Base-by-base conservation (phyloP, 2,888 invertebrate species). In the Clivina fossor region DNA sequence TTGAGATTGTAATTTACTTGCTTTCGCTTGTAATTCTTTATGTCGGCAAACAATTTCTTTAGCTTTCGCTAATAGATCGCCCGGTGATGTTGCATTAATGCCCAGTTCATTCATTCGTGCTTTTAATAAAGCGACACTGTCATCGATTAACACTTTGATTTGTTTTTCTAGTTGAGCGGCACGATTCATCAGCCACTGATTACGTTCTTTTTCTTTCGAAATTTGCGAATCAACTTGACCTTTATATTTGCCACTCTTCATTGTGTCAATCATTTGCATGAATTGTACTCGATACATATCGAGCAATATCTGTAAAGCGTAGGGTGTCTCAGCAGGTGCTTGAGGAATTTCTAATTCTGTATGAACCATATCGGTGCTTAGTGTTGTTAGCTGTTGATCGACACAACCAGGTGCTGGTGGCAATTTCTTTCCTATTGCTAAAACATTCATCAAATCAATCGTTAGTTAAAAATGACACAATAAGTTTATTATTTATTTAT, bases 81-180 rank as follows among this genome's bases (percentile, higher is more conserved):
- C 88, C 0, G 92, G 90, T 58, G 90, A 90, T 51, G 83, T 86
- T 13, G 90, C 90, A 73, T 89, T 88, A 59, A 95, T 93, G 59
- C 91, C 93, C 63, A 97, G 78, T 76, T 96, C 95, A 65, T 86
- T 88, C 86, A 96, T 90, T 60, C 95, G 82, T 37, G 88, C 86
- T 72, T 93, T 92, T 32, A 96, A 77, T 62, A 94, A 76, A 20
- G 87, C 87, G 11, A 94, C 92, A 68, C 95, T 93, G 71, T 96
- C 95, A 66, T 90, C 90, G 62, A 94, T 93, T 60, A 97, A 77
- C 58, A 91, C 88, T 71, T 87, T 89, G 60, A 96, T 93, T 78
- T 95, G 93, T 71, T 93, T 93, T 68, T 95, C 93, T 64, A 96
- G 76, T 72, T 93, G 92, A n/a, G 88, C 88, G 35, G 90, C 89